Evolutionary conservation across 2,797 vertebrate species (phyloP).

Genomic region (Denticeps clupeoides): DNA sequence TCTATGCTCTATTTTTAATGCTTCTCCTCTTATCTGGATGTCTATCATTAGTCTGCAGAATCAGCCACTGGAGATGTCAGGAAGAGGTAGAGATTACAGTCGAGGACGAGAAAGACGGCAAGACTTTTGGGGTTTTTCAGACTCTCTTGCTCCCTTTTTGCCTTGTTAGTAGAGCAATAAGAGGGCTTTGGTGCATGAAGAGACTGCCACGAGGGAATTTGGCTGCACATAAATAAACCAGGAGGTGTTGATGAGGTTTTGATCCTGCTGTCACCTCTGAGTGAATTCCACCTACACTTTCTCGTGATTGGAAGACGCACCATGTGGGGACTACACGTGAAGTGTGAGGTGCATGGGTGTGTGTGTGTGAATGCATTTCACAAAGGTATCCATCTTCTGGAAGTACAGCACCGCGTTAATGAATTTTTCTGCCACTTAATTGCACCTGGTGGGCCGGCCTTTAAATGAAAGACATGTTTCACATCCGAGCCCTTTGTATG

Average conservation of each 20-base stretch:
- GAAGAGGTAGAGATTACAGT: no score
- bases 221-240: slow-evolving; percentile 29
- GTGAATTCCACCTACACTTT: slow-evolving; percentile 29
- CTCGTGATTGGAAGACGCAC: slow-evolving; percentile 18
- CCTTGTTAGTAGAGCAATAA: slow-evolving; percentile 22
- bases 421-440: no score
- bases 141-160: no score
- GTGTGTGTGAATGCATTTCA: slow-evolving; percentile 5
- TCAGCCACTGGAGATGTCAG: slow-evolving; percentile 7
- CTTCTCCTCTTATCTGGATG: slow-evolving; percentile 8
- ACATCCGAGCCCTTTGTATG: no score
- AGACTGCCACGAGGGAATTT: slow-evolving; percentile 33
- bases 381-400: not conserved
- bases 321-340: slow-evolving; percentile 17
- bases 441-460: no score
- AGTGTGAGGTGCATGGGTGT: slow-evolving; percentile 10
- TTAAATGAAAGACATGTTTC: no score
- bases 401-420: no score
- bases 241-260: slow-evolving; percentile 46
- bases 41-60: slow-evolving; percentile 18
- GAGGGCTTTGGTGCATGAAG: slow-evolving; percentile 17
- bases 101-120: no score
- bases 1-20: slow-evolving; percentile 12
- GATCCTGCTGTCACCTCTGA: slow-evolving; percentile 33
- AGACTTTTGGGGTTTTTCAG: no score